Conservation (phyloP, 2,797 vertebrate species). For the Tapera naevia region DNA sequence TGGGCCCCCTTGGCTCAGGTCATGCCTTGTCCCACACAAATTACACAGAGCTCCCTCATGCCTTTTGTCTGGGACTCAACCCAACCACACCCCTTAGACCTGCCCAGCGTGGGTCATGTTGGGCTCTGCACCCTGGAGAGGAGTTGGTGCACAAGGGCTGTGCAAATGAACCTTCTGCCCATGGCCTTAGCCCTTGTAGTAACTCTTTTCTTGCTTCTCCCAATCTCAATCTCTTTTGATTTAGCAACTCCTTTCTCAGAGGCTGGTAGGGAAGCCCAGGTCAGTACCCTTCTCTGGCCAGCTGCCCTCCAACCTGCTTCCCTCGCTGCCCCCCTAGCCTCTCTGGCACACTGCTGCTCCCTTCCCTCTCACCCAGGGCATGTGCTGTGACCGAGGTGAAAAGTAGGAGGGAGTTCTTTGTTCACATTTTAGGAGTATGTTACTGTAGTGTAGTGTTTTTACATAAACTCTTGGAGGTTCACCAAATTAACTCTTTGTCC, state of each 20-base stretch:
- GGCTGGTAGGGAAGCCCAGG: not conserved
- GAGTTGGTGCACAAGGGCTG: not conserved
- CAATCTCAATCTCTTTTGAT: not conserved
- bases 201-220: not conserved
- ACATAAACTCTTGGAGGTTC: not conserved
- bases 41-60: rapidly evolving
- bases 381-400: not conserved
- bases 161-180: not conserved
- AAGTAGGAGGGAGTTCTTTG: rapidly evolving
- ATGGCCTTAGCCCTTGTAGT: not conserved
- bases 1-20: not conserved
- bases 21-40: not conserved
- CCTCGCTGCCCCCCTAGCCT: not conserved
- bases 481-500: not conserved
- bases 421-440: not conserved
- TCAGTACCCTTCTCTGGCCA: not conserved
- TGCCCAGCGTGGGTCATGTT: rapidly evolving
- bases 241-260: not conserved
- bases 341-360: rapidly evolving
- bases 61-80: not conserved
- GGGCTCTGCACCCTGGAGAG: not conserved
- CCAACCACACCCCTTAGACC: not conserved
- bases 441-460: not conserved
- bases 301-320: not conserved
- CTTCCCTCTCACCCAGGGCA: not conserved